Evolutionary conservation across 2,888 invertebrate species (phyloP).

Genomic region (Cancer borealis): DNA sequence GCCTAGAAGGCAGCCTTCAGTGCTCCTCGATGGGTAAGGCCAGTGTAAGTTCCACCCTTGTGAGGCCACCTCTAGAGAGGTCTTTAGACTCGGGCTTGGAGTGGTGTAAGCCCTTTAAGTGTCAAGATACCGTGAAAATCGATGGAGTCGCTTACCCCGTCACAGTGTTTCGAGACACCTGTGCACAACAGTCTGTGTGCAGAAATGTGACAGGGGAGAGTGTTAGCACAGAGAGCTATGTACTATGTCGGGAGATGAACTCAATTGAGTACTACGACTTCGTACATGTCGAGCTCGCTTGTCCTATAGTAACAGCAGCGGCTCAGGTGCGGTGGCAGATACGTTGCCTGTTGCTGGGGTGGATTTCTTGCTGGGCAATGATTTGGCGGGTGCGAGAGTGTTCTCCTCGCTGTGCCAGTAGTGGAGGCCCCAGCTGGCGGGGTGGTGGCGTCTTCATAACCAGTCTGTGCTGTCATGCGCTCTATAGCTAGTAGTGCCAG

Average conservation of each 20-base stretch:
- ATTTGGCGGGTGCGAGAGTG: neutral
- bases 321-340: neutral
- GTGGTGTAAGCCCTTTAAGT: neutral
- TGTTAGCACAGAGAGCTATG: neutral
- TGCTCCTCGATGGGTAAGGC: too few relatives aligned
- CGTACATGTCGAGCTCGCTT: neutral
- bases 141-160: neutral
- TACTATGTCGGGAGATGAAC: slow-evolving; percentile 1
- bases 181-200: neutral
- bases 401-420: neutral
- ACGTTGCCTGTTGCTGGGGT: neutral
- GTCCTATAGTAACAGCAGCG: neutral
- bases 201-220: too few relatives aligned
- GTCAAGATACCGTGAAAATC: neutral
- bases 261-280: neutral
- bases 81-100: neutral
- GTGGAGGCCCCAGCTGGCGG: neutral
- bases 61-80: neutral
- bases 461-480: slow-evolving; percentile 5
- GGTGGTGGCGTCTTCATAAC: neutral
- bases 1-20: too few relatives aligned
- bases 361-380: neutral
- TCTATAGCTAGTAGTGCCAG: neutral
- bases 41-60: neutral
- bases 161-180: slow-evolving; percentile 12